Evolutionary conservation across 1,140 invertebrate genomes (phyloP).

Genomic region (Oncopodura yosiiana): DNA sequence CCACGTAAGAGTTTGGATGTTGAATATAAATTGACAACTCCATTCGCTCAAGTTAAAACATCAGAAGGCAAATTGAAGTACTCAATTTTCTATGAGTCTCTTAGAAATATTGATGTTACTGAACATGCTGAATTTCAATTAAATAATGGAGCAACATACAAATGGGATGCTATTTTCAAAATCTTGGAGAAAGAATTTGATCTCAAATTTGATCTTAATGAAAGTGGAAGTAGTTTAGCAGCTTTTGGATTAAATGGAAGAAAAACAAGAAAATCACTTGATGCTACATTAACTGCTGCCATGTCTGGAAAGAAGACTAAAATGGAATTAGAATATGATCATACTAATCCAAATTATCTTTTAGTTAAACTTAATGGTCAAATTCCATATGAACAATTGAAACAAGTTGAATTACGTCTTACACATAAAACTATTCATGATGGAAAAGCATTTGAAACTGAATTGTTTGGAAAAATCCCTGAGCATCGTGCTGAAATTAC

Average conservation of each 20-base stretch:
- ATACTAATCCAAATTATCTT: conserved; percentile 15
- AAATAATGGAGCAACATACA: conserved; percentile 3
- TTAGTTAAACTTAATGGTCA: not conserved
- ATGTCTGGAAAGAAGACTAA: conserved; percentile 3
- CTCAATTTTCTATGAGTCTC: conserved; percentile 16
- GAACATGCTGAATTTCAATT: not conserved
- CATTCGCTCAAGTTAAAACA: conserved; percentile 7
- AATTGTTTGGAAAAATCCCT: not conserved
- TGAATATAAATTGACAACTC: conserved; percentile 19
- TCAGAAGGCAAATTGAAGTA: conserved; percentile 6
- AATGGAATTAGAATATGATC: conserved; percentile 16
- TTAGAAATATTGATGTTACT: conserved; percentile 28
- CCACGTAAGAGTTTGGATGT: conserved; percentile 19
- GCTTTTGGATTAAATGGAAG: no score
- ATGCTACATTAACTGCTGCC: no score
- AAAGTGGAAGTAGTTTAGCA: no score
- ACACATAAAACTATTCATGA: conserved; percentile 6
- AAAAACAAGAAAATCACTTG: no score
- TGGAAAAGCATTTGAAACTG: conserved; percentile 7
- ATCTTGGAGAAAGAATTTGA: not conserved
- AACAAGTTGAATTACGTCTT: conserved; percentile 17
- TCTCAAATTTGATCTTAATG: no score
- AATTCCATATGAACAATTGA: not conserved
- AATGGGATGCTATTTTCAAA: conserved; percentile 4
- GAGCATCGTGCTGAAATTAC: not conserved